phyloP scores from a whole-genome alignment of 2,888 invertebrate species.

The Agrypnus murinus region DNA sequence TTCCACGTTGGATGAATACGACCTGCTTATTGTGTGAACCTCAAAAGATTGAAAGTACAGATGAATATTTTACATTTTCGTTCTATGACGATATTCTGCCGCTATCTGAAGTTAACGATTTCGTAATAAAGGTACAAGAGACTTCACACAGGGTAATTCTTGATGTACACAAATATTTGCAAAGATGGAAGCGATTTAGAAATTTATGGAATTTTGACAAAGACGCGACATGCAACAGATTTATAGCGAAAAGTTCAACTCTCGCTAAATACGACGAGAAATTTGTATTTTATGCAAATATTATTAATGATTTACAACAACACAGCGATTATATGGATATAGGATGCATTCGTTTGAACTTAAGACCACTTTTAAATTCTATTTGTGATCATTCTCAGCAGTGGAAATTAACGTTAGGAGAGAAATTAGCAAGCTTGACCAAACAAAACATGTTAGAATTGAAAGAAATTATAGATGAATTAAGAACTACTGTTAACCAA shows the following conservation, averaged over 20 bases:
- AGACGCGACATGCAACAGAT: conserved; percentile 83
- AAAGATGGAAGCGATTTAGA: conserved; percentile 83
- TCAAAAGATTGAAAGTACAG: conserved; percentile 75
- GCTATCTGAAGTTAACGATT: conserved; percentile 81
- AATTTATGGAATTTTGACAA: conserved; percentile 88
- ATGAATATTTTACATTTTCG: conserved; percentile 79
- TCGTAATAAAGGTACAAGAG: conserved; percentile 79
- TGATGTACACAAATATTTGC: conserved; percentile 77
- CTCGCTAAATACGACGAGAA: conserved; percentile 86
- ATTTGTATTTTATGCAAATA: conserved; percentile 87
- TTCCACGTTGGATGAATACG: conserved; percentile 90
- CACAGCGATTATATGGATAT: conserved; percentile 78
- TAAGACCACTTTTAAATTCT: conserved; percentile 80
- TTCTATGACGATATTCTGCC: conserved; percentile 87
- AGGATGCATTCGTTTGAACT: conserved; percentile 83
- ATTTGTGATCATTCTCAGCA: conserved; percentile 84
- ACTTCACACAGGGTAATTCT: conserved; percentile 78
- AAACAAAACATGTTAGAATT: conserved; percentile 80
- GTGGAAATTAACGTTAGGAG: conserved; percentile 86
- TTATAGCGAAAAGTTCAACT: conserved; percentile 78
- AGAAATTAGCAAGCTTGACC: conserved; percentile 79
- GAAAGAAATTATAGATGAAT: conserved; percentile 78
- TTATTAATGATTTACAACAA: conserved; percentile 73
- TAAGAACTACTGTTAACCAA: conserved; percentile 80
- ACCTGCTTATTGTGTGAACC: conserved; percentile 85